Evolutionary conservation across 1,140 invertebrate genomes (phyloP).

Genomic region (Pseudomyrmex pallidus): DNA sequence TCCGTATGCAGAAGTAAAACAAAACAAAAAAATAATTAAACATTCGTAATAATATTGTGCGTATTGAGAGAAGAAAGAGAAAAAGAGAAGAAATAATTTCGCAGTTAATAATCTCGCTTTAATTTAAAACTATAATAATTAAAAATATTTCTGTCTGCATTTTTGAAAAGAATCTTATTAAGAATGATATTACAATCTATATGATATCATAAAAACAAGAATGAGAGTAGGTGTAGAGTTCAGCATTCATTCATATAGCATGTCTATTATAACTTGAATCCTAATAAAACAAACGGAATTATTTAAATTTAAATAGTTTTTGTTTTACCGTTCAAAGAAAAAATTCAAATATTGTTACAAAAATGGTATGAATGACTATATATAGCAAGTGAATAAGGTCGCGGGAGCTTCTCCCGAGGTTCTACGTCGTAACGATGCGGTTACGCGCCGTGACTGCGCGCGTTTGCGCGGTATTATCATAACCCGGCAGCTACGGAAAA

Average conservation of each 20-base stretch:
- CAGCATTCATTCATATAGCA: background rate
- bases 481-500: conserved; percentile 47
- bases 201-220: background rate
- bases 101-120: background rate
- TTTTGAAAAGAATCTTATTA: too few relatives aligned
- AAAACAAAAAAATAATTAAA: conserved; percentile 6
- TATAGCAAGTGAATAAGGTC: background rate
- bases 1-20: background rate
- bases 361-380: background rate
- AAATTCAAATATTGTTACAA: background rate
- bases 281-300: conserved; percentile 8
- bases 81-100: too few relatives aligned
- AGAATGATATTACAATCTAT: background rate
- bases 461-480: conserved; percentile 51
- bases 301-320: background rate
- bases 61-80: background rate
- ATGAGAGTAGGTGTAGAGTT: background rate
- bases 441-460: background rate
- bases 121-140: conserved; percentile 9
- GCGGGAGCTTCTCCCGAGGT: background rate
- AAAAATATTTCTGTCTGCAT: too few relatives aligned
- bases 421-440: conserved; percentile 24
- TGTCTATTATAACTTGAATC: background rate
- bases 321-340: background rate
- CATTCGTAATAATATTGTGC: background rate